phyloP scores from a whole-genome alignment of 2,797 vertebrate genomes.

The Holocentrus rufus region DNA sequence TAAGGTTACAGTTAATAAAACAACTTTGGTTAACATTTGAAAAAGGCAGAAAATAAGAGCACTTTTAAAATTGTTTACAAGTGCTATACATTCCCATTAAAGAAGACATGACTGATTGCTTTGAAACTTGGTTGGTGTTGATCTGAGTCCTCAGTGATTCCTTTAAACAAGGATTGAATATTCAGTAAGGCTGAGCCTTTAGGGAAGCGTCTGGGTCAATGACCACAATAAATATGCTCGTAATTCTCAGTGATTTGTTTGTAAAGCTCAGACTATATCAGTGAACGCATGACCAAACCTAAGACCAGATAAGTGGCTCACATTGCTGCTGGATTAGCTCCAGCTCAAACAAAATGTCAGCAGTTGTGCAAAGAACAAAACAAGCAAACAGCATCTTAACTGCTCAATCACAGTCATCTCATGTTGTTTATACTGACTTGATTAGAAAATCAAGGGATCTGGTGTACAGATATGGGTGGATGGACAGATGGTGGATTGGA shows the following conservation, averaged over 20 bases:
- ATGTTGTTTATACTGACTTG: neutral
- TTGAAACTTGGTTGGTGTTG: neutral
- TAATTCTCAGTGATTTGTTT: slow-evolving; percentile 4
- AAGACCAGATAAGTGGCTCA: slow-evolving; percentile 47
- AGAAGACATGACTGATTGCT: neutral
- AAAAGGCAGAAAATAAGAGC: no score
- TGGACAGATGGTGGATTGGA: neutral
- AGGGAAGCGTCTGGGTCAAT: slow-evolving; percentile 37
- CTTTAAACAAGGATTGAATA: slow-evolving; percentile 36
- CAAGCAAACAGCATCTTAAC: slow-evolving; percentile 23
- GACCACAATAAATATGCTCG: slow-evolving; percentile 29
- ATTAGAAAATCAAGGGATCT: neutral
- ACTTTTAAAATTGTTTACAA: no score
- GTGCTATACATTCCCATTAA: neutral
- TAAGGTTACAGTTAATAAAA: no score
- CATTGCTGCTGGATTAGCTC: slow-evolving; percentile 44
- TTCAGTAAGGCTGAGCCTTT: slow-evolving; percentile 19
- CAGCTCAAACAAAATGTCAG: slow-evolving; percentile 54
- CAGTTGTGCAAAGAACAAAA: slow-evolving; percentile 47
- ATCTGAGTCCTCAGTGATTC: slow-evolving; percentile 7
- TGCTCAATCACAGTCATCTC: slow-evolving; percentile 8
- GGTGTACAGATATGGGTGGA: neutral
- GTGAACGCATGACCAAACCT: slow-evolving; percentile 6
- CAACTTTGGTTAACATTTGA: no score
- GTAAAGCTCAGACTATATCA: neutral